Evolutionary conservation across 1,140 invertebrate genomes (phyloP).

Genomic region (Akabosia matsudoensis): DNA sequence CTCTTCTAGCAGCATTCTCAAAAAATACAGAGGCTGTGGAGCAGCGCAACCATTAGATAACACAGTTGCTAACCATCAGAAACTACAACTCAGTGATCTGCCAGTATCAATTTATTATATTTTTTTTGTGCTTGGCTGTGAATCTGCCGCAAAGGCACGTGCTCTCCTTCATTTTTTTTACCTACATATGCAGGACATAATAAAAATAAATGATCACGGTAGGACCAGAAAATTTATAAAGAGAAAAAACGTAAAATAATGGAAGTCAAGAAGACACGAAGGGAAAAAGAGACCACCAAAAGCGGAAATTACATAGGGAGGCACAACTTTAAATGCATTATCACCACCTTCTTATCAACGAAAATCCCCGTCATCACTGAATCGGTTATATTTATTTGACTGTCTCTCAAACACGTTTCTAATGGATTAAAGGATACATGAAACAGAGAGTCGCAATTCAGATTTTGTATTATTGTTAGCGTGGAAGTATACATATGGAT

Average conservation of each 20-base stretch:
- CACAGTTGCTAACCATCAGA: not conserved
- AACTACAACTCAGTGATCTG: not conserved
- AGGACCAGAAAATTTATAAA: not conserved
- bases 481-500: too few relatives aligned
- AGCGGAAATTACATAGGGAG: not conserved
- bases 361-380: not conserved
- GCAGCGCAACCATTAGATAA: not conserved
- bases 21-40: too few relatives aligned
- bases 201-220: not conserved
- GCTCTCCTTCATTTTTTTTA: not conserved
- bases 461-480: too few relatives aligned
- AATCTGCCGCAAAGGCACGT: constrained; percentile 22
- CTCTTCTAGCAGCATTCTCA: too few relatives aligned
- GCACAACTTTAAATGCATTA: not conserved
- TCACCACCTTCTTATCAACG: too few relatives aligned
- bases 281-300: not conserved
- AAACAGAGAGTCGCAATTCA: too few relatives aligned
- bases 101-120: constrained; percentile 18
- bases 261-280: not conserved
- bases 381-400: not conserved
- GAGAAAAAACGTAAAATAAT: not conserved
- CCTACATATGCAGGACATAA: not conserved
- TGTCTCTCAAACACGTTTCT: constrained; percentile 4
- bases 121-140: constrained; percentile 19
- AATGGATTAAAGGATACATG: not conserved